Base-by-base conservation (phyloP, 1,140 invertebrate genomes). In the Leptonema lineaticorne region DNA sequence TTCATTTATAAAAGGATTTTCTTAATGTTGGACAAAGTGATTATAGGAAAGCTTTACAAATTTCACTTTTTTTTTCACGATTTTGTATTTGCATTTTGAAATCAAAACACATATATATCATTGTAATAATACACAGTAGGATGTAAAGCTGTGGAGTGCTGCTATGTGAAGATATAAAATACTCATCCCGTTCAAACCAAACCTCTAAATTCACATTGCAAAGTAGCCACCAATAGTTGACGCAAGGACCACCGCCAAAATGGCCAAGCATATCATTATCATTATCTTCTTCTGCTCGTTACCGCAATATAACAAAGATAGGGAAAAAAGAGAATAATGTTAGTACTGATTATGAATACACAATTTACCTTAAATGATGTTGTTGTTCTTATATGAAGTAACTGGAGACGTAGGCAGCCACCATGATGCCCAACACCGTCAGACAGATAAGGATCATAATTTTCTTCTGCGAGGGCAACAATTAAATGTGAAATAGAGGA, bases 381-480 rank as follows among this genome's bases (percentile, higher is more conserved):
- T 20, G 58, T 53, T 41, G 53, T 60, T 66, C 75, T 81, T 78
- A 82, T 75, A 78, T 75, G 76, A 83, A 78, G 76, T 77, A 77
- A 71, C 78, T 80, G 74, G 76, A 82, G 74, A 86, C 78, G 81
- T 85, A 86, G 80, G 83, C 80, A 75, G 89, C 89, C 78, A 93
- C 82, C 78, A 96, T 88, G 77, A 95, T 84, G 77, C 90, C 91
- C 81, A 97, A 87, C 81, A 97, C 89, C 75, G 93, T 87, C 81
- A 98, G 86, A 85, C 95, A 97, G 82, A 97, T 92, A 86, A 97
- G 87, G 86, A 98, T 97, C 92, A 97, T 96, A 79, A 97, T 97
- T 89, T 97, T 97, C 93, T 98, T 98, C 94, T 97, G 90, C 85
- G 86, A 87, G 80, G 73, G 74, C 68, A 73, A 62, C 26, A 64